Percentiles rank a stretch among this genome's conserved stretches.
Conservation (phyloP, 2,797 vertebrate species). For the Eidolon dupreanum region DNA sequence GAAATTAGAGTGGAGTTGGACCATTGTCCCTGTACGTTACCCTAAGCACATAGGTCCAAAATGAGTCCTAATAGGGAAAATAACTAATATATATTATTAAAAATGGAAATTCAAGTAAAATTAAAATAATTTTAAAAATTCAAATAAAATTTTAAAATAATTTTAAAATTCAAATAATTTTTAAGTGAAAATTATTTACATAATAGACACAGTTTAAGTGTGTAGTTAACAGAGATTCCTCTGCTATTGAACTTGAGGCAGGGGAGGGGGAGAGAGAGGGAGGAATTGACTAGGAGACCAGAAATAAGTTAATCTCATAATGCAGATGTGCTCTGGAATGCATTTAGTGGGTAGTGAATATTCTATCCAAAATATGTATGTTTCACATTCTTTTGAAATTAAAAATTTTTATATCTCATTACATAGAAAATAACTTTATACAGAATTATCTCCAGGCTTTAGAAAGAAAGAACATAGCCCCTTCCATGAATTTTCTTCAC, state of each 20-base stretch:
- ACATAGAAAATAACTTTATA: not conserved
- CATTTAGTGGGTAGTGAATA: not conserved
- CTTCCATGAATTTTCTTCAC: not conserved
- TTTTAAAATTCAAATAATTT: not conserved
- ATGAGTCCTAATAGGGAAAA: not conserved
- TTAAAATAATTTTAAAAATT: not conserved
- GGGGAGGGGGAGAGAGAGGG: not conserved
- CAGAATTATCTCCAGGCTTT: not conserved
- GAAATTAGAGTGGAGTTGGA: not conserved
- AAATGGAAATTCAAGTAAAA: not conserved
- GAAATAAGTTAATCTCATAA: not conserved
- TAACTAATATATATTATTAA: not conserved
- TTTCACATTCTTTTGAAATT: not conserved
- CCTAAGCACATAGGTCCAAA: not conserved
- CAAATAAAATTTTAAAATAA: not conserved
- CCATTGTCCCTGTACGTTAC: not conserved
- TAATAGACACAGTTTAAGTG: not conserved
- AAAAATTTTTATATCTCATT: not conserved
- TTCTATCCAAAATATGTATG: not conserved
- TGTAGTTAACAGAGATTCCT: not conserved
- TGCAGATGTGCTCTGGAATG: not conserved
- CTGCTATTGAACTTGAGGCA: not conserved
- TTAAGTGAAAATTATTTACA: not conserved
- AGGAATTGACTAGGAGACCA: not conserved
- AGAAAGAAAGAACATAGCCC: not conserved